Evolutionary conservation across 2,888 invertebrate genomes (phyloP).

Genomic region (Polia nebulosa): DNA sequence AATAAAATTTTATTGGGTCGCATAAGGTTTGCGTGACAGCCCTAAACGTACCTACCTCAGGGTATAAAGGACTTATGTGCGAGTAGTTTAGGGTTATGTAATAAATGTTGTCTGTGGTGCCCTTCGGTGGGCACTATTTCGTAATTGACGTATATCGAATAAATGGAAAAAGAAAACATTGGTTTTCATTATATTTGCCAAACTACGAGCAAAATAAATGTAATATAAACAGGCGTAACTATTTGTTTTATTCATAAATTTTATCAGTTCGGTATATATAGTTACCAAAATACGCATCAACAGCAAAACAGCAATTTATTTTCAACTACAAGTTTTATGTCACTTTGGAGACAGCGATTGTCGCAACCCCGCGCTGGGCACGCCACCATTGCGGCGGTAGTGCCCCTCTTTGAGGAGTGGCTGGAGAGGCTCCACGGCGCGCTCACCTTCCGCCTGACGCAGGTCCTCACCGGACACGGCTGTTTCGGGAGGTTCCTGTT

Average conservation of each 20-base stretch:
- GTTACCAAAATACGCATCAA: not conserved
- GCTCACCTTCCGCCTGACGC: too few relatives aligned
- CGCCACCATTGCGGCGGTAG: too few relatives aligned
- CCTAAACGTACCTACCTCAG: constrained; percentile 42
- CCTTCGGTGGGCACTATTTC: constrained; percentile 10
- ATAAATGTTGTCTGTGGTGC: constrained; percentile 40
- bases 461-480: too few relatives aligned
- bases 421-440: too few relatives aligned
- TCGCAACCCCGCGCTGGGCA: too few relatives aligned
- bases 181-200: not conserved
- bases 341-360: too few relatives aligned
- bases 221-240: constrained; percentile 1
- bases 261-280: not conserved
- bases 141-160: constrained; percentile 32
- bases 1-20: constrained; percentile 65
- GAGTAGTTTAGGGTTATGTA: constrained; percentile 45
- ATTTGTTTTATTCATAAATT: constrained; percentile 26
- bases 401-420: too few relatives aligned
- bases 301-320: not conserved
- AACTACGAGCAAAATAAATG: not conserved
- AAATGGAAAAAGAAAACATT: constrained; percentile 32
- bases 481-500: too few relatives aligned
- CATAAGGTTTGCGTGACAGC: constrained; percentile 59
- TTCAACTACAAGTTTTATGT: too few relatives aligned
- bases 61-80: constrained; percentile 37